These are phyloP conservation scores for Sylvicola fuscatus DNA, from an alignment of 2,888 invertebrate genomes.

Conservation along the genomic window DNA sequence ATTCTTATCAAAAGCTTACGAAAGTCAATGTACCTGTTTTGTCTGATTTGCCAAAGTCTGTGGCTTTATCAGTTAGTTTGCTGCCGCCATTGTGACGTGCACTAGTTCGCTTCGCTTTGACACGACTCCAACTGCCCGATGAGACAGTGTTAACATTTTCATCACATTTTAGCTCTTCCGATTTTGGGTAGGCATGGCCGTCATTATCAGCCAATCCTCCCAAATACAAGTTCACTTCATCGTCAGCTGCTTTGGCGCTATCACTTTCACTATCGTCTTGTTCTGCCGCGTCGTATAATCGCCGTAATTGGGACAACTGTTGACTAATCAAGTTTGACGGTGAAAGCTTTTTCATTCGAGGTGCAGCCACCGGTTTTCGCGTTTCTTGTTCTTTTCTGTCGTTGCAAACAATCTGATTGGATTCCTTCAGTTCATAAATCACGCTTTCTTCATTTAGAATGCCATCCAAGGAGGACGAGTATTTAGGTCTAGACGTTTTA, in stretches of 20 bases:
- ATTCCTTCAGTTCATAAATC: constrained; percentile 7
- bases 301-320: constrained; percentile 19
- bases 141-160: constrained; percentile 16
- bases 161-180: constrained; percentile 10
- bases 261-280: constrained; percentile 29
- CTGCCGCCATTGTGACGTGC: constrained; percentile 2
- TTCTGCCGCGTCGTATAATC: constrained; percentile 20
- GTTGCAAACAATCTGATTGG: background rate
- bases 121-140: constrained; percentile 34
- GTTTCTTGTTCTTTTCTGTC: background rate
- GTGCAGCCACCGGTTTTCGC: constrained; percentile 15
- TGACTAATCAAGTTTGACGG: constrained; percentile 20
- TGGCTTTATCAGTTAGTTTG: background rate
- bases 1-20: background rate
- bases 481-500: constrained; percentile 5
- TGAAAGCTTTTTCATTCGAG: constrained; percentile 19
- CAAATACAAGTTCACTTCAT: constrained; percentile 37
- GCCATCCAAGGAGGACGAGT: constrained; percentile 9
- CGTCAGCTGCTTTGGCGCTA: constrained; percentile 30
- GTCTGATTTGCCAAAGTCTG: background rate
- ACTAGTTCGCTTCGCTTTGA: constrained; percentile 27
- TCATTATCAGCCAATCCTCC: constrained; percentile 11
- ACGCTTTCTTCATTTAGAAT: constrained; percentile 9
- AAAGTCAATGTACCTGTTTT: background rate
- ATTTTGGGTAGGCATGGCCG: constrained; percentile 5